Evolutionary conservation across 2,797 vertebrate genomes (phyloP).

Genomic region (Staurois parvus): DNA sequence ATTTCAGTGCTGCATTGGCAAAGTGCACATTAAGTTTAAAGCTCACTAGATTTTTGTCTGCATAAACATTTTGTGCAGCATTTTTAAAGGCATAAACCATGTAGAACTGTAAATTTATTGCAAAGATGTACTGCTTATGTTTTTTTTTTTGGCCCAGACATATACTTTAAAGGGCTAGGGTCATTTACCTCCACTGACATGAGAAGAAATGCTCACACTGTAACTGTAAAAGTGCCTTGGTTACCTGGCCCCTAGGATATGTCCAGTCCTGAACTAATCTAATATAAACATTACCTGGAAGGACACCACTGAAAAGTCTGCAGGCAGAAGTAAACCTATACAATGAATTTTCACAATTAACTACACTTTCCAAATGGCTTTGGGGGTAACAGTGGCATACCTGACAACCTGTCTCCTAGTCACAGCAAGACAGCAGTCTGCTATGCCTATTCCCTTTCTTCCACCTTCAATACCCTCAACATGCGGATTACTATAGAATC

Average conservation of each 20-base stretch:
- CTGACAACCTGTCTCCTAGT: slow-evolving; percentile 8
- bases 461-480: background rate
- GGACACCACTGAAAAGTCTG: background rate
- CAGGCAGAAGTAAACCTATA: background rate
- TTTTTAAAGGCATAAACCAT: too few species aligned
- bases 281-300: background rate
- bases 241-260: background rate
- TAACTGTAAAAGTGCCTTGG: background rate
- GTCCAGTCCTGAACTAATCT: background rate
- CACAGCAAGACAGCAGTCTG: background rate
- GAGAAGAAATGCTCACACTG: too few species aligned
- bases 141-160: too few species aligned
- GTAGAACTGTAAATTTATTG: too few species aligned
- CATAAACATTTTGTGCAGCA: too few species aligned
- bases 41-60: too few species aligned
- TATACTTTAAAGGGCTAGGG: too few species aligned
- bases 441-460: background rate
- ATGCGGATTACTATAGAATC: background rate
- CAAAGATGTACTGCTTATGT: too few species aligned
- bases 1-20: too few species aligned
- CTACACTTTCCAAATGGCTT: slow-evolving; percentile 5
- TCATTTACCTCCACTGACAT: too few species aligned
- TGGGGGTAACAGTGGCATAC: background rate
- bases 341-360: background rate
- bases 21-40: too few species aligned